Percentiles rank a stretch among this genome's conserved stretches.
phyloP scores from a whole-genome alignment of 2,888 invertebrate species.

The Temnothorax rugatulus region DNA sequence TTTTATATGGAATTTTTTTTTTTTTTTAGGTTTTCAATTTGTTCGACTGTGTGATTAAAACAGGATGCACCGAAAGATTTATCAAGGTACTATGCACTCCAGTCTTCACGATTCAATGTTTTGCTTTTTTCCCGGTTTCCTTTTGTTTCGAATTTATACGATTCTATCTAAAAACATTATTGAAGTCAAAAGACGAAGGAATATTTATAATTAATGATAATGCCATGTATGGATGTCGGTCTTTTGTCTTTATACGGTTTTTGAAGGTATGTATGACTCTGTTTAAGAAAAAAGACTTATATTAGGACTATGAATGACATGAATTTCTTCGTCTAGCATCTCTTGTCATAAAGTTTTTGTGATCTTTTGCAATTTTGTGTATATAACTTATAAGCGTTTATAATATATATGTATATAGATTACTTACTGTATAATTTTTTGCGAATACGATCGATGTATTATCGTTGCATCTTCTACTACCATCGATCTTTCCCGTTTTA shows the following conservation, averaged over 20 bases:
- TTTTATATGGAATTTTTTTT: neutral
- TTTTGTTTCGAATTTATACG: neutral
- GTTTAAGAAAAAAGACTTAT: slow-evolving; percentile 10
- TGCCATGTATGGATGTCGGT: neutral
- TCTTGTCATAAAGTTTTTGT: slow-evolving; percentile 60
- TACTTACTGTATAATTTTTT: slow-evolving; percentile 60
- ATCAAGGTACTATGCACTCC: neutral
- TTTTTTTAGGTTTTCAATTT: neutral
- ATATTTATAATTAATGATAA: slow-evolving; percentile 23
- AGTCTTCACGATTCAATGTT: slow-evolving; percentile 18
- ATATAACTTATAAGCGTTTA: slow-evolving; percentile 64
- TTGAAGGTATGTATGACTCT: neutral
- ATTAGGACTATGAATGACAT: slow-evolving; percentile 25
- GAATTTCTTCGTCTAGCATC: slow-evolving; percentile 60
- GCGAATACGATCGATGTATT: slow-evolving; percentile 61
- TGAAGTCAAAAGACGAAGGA: neutral
- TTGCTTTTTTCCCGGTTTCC: neutral
- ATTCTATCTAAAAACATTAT: neutral
- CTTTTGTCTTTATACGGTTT: neutral
- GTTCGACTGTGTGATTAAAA: neutral
- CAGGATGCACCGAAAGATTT: neutral
- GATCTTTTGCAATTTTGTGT: slow-evolving; percentile 73
- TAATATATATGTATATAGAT: slow-evolving; percentile 21
- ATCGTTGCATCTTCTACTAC: slow-evolving; percentile 63
- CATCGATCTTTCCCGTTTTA: slow-evolving; percentile 73